Evolutionary conservation across 2,888 invertebrate genomes (phyloP).

Genomic region (Eupithecia exiguata): DNA sequence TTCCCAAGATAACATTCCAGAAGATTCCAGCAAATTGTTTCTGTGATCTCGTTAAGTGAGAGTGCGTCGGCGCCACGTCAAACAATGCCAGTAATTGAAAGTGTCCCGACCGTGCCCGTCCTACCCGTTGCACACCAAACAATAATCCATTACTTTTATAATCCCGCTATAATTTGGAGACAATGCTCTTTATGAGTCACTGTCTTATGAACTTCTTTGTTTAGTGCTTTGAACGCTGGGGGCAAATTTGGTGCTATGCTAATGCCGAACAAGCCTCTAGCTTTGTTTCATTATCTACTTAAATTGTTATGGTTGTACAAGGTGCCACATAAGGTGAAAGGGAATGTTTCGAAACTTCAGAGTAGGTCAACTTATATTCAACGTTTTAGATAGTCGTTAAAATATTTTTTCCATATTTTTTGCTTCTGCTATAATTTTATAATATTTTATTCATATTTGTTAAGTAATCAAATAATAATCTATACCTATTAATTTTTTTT

Average conservation of each 20-base stretch:
- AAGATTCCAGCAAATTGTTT: conserved; percentile 27
- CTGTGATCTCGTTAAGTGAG: conserved; percentile 33
- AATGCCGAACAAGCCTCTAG: conserved; percentile 20
- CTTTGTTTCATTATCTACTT: conserved; percentile 13
- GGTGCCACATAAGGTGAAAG: not conserved
- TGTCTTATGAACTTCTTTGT: conserved; percentile 47
- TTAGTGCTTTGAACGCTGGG: conserved; percentile 29
- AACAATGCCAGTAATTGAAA: conserved; percentile 77
- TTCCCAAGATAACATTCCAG: not conserved
- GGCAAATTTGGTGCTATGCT: conserved; percentile 25
- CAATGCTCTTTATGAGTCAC: conserved; percentile 68
- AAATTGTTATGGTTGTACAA: conserved; percentile 1
- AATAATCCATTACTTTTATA: conserved; percentile 78
- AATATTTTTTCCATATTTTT: not conserved
- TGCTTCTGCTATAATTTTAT: no score
- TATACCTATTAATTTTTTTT: no score
- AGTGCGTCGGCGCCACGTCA: conserved; percentile 42
- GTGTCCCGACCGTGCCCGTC: conserved; percentile 62
- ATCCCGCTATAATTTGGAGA: conserved; percentile 65
- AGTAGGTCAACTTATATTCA: not conserved
- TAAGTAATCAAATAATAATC: no score
- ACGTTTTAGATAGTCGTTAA: not conserved
- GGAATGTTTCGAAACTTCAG: not conserved
- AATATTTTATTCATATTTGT: no score
- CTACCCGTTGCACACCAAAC: conserved; percentile 59